These are phyloP conservation scores for Pluvialis apricaria DNA, from an alignment of 2,113 vertebrate genomes.

Conservation along the genomic window DNA sequence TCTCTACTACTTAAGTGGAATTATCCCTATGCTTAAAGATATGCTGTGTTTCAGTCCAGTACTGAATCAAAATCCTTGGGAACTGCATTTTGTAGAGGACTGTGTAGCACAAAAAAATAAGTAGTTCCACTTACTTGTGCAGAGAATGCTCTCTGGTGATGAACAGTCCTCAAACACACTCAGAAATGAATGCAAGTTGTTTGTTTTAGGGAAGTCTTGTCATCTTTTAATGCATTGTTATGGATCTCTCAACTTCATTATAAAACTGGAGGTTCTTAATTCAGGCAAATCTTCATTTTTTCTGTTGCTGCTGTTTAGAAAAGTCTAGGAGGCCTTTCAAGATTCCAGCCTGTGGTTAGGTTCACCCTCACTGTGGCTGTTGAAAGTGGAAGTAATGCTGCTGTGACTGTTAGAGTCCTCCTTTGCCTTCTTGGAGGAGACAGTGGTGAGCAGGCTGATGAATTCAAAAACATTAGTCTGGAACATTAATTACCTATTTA, in stretches of 20 bases:
- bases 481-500: neutral
- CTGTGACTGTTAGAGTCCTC: neutral
- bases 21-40: neutral
- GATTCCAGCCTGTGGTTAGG: neutral
- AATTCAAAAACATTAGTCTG: neutral
- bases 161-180: neutral
- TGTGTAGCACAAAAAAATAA: neutral
- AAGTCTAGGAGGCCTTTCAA: neutral
- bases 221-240: neutral
- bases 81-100: neutral
- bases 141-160: neutral
- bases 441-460: neutral
- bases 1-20: neutral
- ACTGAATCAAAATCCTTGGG: neutral
- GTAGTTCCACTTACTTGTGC: neutral
- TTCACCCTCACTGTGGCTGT: neutral
- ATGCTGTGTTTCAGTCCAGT: neutral
- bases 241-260: neutral
- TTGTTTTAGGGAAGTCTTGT: neutral
- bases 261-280: neutral
- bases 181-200: neutral
- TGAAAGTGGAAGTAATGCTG: neutral
- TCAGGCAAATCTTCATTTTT: neutral
- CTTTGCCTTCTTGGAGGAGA: neutral
- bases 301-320: neutral